phyloP scores from a whole-genome alignment of 2,797 vertebrate species.

The Euthynnus affinis region DNA sequence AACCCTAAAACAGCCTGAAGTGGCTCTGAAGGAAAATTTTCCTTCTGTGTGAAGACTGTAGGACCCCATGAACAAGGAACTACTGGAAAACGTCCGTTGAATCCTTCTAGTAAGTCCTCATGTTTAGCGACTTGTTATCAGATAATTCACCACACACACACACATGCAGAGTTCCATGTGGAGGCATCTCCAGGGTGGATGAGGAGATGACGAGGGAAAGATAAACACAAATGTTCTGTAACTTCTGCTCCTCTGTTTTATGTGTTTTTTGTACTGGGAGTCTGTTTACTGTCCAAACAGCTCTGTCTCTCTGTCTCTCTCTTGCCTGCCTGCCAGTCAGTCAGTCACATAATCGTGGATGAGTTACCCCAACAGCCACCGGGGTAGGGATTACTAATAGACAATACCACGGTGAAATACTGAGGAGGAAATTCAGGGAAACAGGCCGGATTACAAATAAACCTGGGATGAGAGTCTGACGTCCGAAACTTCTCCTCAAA shows the following conservation, averaged over 20 bases:
- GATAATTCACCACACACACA: conserved; percentile 4
- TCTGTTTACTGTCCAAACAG: conserved; percentile 72
- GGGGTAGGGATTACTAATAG: conserved; percentile 8
- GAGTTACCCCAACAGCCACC: conserved; percentile 36
- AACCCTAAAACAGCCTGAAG: not conserved
- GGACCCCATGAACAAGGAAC: not conserved
- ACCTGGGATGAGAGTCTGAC: not conserved
- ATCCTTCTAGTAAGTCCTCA: conserved; percentile 8
- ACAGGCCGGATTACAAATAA: conserved; percentile 17
- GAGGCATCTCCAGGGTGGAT: conserved; percentile 48
- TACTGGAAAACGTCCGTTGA: not conserved
- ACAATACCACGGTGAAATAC: conserved; percentile 20
- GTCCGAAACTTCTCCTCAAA: not conserved
- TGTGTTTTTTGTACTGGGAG: conserved; percentile 60
- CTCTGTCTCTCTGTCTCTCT: conserved; percentile 29
- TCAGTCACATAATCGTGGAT: not conserved
- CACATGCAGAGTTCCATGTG: conserved; percentile 13
- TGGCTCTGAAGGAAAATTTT: not conserved
- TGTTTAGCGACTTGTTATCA: conserved; percentile 31
- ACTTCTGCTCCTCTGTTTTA: conserved; percentile 53
- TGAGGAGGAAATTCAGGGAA: conserved; percentile 19
- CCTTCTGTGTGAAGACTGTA: not conserved
- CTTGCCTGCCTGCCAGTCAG: not conserved
- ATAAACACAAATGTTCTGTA: conserved; percentile 71
- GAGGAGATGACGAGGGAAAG: conserved; percentile 29